Percentiles rank a stretch among this genome's conserved stretches.
Evolutionary conservation across 2,113 vertebrate genomes (phyloP).

Genomic region (Pterophyllum scalare): DNA sequence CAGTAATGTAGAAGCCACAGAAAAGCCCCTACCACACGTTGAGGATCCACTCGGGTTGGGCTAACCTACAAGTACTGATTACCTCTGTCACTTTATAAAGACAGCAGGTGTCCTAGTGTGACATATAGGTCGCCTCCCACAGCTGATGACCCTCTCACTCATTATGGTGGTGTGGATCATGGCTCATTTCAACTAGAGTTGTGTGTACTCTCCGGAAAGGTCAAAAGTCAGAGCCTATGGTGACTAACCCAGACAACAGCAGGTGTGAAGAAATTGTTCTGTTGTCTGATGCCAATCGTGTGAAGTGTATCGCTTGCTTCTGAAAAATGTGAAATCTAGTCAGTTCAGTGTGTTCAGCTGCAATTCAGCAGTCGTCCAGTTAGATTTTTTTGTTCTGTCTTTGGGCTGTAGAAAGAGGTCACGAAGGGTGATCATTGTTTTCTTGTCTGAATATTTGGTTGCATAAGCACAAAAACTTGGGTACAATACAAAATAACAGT

Average conservation of each 20-base stretch:
- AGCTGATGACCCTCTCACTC: constrained; percentile 51
- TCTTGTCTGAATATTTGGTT: too few relatives aligned
- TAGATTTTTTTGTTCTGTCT: neutral
- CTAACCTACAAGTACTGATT: neutral
- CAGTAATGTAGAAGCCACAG: constrained; percentile 17
- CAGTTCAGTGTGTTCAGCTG: neutral
- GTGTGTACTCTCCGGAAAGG: constrained; percentile 5
- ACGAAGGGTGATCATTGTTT: neutral
- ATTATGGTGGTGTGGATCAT: constrained; percentile 51
- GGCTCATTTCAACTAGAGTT: neutral
- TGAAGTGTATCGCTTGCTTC: neutral
- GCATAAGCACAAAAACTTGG: neutral
- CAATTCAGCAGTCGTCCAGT: neutral
- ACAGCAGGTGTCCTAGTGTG: constrained; percentile 60
- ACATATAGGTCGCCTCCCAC: constrained; percentile 37
- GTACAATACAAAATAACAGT: neutral
- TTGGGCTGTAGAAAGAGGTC: neutral
- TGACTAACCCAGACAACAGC: constrained; percentile 48
- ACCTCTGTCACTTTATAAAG: constrained; percentile 40
- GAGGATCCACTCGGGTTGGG: neutral
- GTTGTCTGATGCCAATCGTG: constrained; percentile 4
- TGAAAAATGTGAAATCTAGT: neutral
- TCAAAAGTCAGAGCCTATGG: constrained; percentile 42
- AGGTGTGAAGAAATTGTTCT: constrained; percentile 57
- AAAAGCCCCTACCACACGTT: neutral